phyloP scores from a whole-genome alignment of 2,797 vertebrate genomes.

The Anabacerthia variegaticeps region DNA sequence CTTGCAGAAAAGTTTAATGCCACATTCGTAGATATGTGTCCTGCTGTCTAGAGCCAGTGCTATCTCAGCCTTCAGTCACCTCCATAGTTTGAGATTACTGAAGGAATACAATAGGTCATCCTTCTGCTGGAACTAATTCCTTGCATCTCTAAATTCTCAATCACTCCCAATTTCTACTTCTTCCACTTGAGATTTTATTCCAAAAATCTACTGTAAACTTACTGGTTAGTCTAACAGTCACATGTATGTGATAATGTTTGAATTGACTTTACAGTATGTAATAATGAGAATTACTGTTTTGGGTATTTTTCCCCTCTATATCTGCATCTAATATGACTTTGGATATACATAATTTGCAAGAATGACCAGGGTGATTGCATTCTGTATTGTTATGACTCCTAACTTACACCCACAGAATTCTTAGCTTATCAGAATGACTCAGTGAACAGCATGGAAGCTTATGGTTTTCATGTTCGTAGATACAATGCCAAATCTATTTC shows the following conservation, averaged over 20 bases:
- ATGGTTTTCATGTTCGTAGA: background rate
- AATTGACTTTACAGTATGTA: background rate
- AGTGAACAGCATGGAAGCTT: background rate
- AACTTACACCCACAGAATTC: background rate
- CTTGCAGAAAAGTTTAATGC: background rate
- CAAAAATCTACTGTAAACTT: background rate
- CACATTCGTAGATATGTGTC: background rate
- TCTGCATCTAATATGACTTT: background rate
- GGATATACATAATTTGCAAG: background rate
- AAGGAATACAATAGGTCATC: background rate
- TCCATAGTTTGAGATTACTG: background rate
- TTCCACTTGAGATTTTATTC: background rate
- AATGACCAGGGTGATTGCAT: background rate
- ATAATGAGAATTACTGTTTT: background rate
- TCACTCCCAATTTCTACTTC: background rate
- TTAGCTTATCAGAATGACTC: background rate
- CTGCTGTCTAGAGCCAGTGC: background rate
- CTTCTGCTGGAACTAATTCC: background rate
- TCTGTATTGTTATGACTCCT: background rate
- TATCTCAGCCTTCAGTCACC: background rate
- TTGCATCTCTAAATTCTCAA: background rate
- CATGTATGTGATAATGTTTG: background rate
- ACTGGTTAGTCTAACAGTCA: background rate
- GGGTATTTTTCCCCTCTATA: background rate
- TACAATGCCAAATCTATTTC: background rate